Evolutionary conservation across 2,113 vertebrate species (phyloP), one percentile per base, ranked within the genome.

Genomic region (Corydoras sp.): DNA sequence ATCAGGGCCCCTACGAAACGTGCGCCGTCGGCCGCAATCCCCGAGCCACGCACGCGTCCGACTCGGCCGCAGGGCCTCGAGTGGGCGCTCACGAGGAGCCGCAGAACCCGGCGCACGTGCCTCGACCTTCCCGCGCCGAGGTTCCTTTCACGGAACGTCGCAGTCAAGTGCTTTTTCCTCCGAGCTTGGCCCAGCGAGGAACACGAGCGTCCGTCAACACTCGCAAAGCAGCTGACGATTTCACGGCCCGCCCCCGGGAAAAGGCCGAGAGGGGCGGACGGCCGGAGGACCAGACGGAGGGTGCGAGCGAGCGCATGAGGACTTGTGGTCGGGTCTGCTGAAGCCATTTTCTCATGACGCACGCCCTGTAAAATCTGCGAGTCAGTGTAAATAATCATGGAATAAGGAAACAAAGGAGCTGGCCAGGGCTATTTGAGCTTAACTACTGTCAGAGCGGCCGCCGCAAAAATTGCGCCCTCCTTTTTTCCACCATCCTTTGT

Each of bases 341-440:
- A 86, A 89, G 80, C 79, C 83, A 87, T 88, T 86, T 88, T 81
- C 81, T 85, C 76, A 78, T 85, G 86, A 88, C 80, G 83, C 81
- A 86, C 81, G 67, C 71, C 76, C 61, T 84, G 76, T 76, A 85
- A 81, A 77, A 82, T 76, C 65, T 81, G 80, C 79, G 80, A 85
- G 83, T 82, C 73, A 9, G 73, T 84, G 82, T 79, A 84, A 80
- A 85, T 82, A 78, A 83, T 86, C 79, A 83, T 81, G 78, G 81
- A 82, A 80, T 79, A 71, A 85, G 78, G 86, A 84, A 87, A 87
- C 83, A 87, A 88, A 88, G 85, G 81, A 85, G 77, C 82, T 71
- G 76, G 74, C 68, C 72, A 77, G 70, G 84, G 78, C 83, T 77
- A 75, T 80, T 80, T 81, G 76, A 80, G 77, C 55, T 76, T 83